Conservation (phyloP, 2,797 vertebrate genomes). For the Semaprochilodus insignis region DNA sequence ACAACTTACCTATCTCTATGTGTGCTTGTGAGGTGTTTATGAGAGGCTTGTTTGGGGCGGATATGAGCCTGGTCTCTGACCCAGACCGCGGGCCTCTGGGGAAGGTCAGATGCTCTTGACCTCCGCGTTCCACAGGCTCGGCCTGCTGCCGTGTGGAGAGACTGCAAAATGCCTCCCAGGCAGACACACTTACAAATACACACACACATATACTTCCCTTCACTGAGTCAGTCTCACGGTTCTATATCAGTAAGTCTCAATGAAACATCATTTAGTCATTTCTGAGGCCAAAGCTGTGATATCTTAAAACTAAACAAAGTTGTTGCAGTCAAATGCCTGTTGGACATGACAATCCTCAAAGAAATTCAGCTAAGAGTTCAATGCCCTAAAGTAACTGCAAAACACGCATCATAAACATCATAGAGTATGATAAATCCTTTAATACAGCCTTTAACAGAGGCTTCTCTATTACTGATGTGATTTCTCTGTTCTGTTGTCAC, state of each 20-base stretch:
- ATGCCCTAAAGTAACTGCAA: neutral
- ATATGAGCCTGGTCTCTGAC: conserved; percentile 57
- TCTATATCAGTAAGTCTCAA: neutral
- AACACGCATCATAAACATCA: no score
- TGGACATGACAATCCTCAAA: neutral
- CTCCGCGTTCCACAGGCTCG: conserved; percentile 72
- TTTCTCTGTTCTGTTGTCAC: no score
- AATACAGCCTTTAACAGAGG: no score
- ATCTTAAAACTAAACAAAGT: conserved; percentile 1
- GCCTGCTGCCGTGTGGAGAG: conserved; percentile 39
- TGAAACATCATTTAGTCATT: conserved; percentile 3
- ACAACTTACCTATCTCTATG: conserved; percentile 34
- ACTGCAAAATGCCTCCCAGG: conserved; percentile 62
- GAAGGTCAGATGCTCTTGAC: conserved; percentile 74
- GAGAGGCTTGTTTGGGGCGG: conserved; percentile 47
- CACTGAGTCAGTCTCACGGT: conserved; percentile 10
- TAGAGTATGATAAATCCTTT: no score
- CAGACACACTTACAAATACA: conserved; percentile 41
- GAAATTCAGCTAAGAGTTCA: neutral
- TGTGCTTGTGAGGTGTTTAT: conserved; percentile 58
- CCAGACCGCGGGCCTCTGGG: conserved; percentile 68
- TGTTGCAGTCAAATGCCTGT: neutral
- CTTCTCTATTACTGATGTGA: no score
- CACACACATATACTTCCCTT: conserved; percentile 18
- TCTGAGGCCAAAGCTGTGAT: neutral